These are phyloP conservation scores for Holocentrus rufus DNA, from an alignment of 2,797 vertebrate species.

Conservation along the genomic window DNA sequence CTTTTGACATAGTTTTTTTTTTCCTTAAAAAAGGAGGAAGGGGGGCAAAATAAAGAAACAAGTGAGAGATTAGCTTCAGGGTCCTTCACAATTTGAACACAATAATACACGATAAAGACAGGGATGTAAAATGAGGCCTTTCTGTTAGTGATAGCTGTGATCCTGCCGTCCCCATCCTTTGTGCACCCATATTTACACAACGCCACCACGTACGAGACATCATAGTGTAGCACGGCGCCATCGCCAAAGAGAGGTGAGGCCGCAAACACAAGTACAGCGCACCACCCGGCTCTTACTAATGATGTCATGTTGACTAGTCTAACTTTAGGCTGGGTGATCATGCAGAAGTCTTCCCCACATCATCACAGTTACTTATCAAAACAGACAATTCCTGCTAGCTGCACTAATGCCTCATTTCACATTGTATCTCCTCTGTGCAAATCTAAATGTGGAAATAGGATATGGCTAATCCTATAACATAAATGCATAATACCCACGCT, in stretches of 20 bases:
- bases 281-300: constrained; percentile 58
- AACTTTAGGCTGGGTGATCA: constrained; percentile 66
- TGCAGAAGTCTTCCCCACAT: constrained; percentile 74
- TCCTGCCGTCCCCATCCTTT: constrained; percentile 27
- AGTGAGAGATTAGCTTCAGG: constrained; percentile 86
- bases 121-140: constrained; percentile 87
- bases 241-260: constrained; percentile 33
- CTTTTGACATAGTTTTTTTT: constrained; percentile 88
- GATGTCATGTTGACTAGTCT: constrained; percentile 51
- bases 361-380: constrained; percentile 78
- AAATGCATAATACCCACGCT: constrained; percentile 75
- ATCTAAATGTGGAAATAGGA: constrained; percentile 92
- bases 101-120: constrained; percentile 89
- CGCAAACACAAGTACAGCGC: constrained; percentile 78
- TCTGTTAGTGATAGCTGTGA: constrained; percentile 79
- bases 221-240: constrained; percentile 30
- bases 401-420: constrained; percentile 93
- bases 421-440: constrained; percentile 93
- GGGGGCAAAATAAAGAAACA: constrained; percentile 64
- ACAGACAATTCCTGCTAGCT: constrained; percentile 77
- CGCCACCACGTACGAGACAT: constrained; percentile 45
- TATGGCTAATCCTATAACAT: constrained; percentile 81
- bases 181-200: constrained; percentile 24
- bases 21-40: constrained; percentile 63
- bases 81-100: constrained; percentile 91